A percentile compares a stretch with the other conserved stretches of the same genome.
Conservation (phyloP, 2,797 vertebrate species). For the Sebastes alutus region DNA sequence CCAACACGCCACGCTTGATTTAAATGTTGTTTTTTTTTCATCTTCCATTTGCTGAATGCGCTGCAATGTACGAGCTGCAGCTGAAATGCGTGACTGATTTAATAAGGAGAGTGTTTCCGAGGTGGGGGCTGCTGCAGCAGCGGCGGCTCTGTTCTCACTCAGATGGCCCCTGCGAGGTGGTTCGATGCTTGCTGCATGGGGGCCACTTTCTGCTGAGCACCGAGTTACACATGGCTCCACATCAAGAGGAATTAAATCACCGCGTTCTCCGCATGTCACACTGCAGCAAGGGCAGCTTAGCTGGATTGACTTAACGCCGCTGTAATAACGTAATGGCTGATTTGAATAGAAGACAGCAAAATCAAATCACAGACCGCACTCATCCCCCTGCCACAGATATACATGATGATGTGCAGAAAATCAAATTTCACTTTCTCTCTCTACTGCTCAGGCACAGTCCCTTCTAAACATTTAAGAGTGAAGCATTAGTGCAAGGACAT, state of each 20-base stretch:
- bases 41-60: conserved; percentile 57
- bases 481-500: conserved; percentile 28
- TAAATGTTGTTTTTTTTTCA: conserved; percentile 4
- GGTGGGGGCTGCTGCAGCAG: conserved; percentile 56
- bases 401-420: neutral
- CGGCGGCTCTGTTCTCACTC: conserved; percentile 8
- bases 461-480: conserved; percentile 9
- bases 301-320: conserved; percentile 47
- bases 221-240: conserved; percentile 70
- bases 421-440: neutral
- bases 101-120: conserved; percentile 51
- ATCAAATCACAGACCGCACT: conserved; percentile 22
- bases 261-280: conserved; percentile 53
- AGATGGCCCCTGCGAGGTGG: conserved; percentile 43
- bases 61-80: conserved; percentile 53
- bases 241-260: conserved; percentile 76
- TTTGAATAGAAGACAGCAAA: conserved; percentile 40
- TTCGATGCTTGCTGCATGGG: conserved; percentile 57
- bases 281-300: conserved; percentile 60
- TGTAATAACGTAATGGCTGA: conserved; percentile 44
- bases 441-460: neutral
- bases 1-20: conserved; percentile 46
- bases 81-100: conserved; percentile 73
- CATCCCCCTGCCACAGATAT: neutral
- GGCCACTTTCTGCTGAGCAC: conserved; percentile 77